phyloP scores from a whole-genome alignment of 2,888 invertebrate species.

The Tribolium freemani region DNA sequence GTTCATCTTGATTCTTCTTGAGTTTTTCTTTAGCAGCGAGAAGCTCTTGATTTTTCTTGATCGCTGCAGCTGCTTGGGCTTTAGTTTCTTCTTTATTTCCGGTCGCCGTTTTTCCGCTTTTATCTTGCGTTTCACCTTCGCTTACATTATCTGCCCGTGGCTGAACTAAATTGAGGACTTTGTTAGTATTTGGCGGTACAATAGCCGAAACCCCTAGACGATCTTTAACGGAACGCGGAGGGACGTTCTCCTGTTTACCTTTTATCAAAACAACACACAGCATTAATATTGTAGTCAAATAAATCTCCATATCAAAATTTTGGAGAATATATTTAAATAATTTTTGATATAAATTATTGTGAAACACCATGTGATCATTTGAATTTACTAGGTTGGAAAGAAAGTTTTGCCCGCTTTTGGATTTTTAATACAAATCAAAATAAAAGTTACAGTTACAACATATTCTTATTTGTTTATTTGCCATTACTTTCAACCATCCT shows the following conservation, averaged over 20 bases:
- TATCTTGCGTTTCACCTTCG: slow-evolving; percentile 56
- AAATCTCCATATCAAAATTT: too few relatives aligned
- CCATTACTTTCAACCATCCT: too few relatives aligned
- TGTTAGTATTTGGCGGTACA: slow-evolving; percentile 64
- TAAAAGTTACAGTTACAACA: too few relatives aligned
- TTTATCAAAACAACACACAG: slow-evolving; percentile 2
- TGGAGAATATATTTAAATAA: too few relatives aligned
- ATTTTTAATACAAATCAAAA: too few relatives aligned
- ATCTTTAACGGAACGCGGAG: slow-evolving; percentile 69
- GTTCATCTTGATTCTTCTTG: slow-evolving; percentile 82
- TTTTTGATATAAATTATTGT: too few relatives aligned
- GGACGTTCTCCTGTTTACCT: slow-evolving; percentile 76
- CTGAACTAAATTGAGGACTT: slow-evolving; percentile 67
- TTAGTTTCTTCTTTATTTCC: slow-evolving; percentile 61
- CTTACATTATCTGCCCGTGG: slow-evolving; percentile 62
- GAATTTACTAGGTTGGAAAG: too few relatives aligned
- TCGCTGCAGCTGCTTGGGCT: slow-evolving; percentile 65
- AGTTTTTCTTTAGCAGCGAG: slow-evolving; percentile 77
- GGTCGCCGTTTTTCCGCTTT: slow-evolving; percentile 34
- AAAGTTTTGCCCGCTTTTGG: too few relatives aligned
- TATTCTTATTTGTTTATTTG: too few relatives aligned
- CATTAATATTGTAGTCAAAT: neutral
- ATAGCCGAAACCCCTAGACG: slow-evolving; percentile 66
- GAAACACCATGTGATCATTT: too few relatives aligned
- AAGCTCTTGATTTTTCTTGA: slow-evolving; percentile 72